A percentile compares a stretch with the other conserved stretches of the same genome.
phyloP scores from a whole-genome alignment of 2,888 invertebrate genomes.

The Glyphotaelius pellucidus region DNA sequence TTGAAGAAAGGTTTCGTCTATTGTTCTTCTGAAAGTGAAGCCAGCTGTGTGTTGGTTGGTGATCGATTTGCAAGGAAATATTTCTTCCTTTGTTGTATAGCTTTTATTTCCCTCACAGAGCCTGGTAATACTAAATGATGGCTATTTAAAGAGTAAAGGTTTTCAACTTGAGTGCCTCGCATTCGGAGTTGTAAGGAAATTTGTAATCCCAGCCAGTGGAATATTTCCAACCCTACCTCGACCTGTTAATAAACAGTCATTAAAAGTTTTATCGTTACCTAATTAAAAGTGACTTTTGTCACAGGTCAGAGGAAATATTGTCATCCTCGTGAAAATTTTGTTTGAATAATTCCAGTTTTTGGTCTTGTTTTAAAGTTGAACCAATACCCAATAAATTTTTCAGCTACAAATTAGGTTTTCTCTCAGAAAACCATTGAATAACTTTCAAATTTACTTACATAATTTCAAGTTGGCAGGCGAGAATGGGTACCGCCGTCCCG shows the following conservation, averaged over 20 bases:
- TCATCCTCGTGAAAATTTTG: not conserved
- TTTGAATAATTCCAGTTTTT: not conserved
- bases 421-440: too few relatives aligned
- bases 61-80: conserved; percentile 44
- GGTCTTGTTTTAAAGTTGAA: not conserved
- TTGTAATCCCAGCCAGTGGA: conserved; percentile 9
- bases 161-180: conserved; percentile 18
- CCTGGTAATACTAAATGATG: conserved; percentile 13
- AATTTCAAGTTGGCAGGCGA: too few relatives aligned
- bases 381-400: too few relatives aligned
- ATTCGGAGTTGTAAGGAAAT: conserved; percentile 2
- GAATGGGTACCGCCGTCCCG: too few relatives aligned
- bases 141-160: conserved; percentile 38
- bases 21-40: conserved; percentile 44
- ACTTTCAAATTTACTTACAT: too few relatives aligned
- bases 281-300: not conserved
- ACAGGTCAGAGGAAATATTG: not conserved
- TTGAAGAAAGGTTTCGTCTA: conserved; percentile 4
- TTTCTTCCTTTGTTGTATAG: conserved; percentile 48
- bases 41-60: conserved; percentile 22
- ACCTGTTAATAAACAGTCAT: not conserved
- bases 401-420: too few relatives aligned
- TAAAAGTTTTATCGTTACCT: not conserved
- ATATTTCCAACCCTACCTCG: not conserved
- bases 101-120: not conserved